Conservation (phyloP, 2,888 invertebrate species). For the Parelbella ahira region DNA sequence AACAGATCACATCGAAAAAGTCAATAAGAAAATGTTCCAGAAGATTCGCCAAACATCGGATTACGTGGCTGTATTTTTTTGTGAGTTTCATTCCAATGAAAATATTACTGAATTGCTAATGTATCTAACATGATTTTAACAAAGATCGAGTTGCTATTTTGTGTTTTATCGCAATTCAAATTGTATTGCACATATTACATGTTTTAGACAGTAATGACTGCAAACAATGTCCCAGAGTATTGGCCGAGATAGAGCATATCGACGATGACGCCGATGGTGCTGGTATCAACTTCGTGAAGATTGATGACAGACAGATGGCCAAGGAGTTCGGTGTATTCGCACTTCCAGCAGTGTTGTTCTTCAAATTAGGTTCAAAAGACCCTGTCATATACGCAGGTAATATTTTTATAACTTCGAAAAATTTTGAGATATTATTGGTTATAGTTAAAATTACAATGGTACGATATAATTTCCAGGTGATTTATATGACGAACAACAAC, state of each 20-base stretch:
- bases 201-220: conserved; percentile 95
- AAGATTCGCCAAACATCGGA: conserved; percentile 93
- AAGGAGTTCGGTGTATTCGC: conserved; percentile 95
- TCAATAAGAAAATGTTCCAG: conserved; percentile 95
- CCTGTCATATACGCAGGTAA: conserved; percentile 94
- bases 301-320: conserved; percentile 92
- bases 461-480: conserved; percentile 81
- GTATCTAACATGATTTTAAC: no score
- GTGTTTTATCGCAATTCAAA: conserved; percentile 19
- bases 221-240: conserved; percentile 94
- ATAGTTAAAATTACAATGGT: neutral
- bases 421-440: conserved; percentile 1
- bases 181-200: conserved; percentile 59
- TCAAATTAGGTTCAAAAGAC: conserved; percentile 92
- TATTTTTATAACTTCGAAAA: neutral
- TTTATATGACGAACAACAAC: conserved; percentile 91
- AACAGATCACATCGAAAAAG: conserved; percentile 94
- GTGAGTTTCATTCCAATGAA: conserved; percentile 80
- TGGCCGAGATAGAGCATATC: conserved; percentile 94
- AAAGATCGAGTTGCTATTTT: conserved; percentile 6
- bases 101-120: no score
- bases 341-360: conserved; percentile 93
- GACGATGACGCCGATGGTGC: conserved; percentile 95
- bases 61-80: conserved; percentile 95
- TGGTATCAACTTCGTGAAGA: conserved; percentile 95